Base-by-base conservation (phyloP, 2,797 vertebrate species). In the Poecilia gillii region DNA sequence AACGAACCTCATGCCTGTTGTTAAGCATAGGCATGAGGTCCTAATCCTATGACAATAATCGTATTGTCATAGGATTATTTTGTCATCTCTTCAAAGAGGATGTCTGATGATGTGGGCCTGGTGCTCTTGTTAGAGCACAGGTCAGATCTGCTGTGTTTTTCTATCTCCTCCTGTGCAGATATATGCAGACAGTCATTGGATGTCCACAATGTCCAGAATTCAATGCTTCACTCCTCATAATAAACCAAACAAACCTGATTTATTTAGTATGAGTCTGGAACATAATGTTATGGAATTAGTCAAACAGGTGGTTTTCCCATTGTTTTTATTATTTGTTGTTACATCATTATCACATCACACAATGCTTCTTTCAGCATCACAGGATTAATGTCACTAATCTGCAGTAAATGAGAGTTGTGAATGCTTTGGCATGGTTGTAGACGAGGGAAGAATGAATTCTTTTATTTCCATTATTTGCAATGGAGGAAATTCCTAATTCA, bases 301-400 rank as follows among this genome's bases (percentile, higher is more conserved):
- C 28, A 33, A 62, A 28, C n/a, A 59, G 11, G 4, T 31, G n/a
- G 55, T 31, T 59, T 62, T 16, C 14, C 59, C 31, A 33, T 62
- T 62, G 59, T 33, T 16, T 62, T 33, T 62, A 59, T 59, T 59
- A 59, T 62, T 62, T 62, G 14, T 62, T 62, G 59, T 62, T 62
- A 33, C 31, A 62, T 62, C 59, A 62, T 33, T 18, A 62, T 33
- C 31, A 62, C 31, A 33, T 33, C 13, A 28, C 16, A 16, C 6
- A 31, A 62, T 33, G 6, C 59, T 18, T 33, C 31, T 62, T 62
- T 31, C 59, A 16, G 31, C 3, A 16, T 33, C 59, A 33, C 3
- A 62, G 28, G 4, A 33, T 62, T 62, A 18, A 62, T 31, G 8
- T 9, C 13, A 31, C n/a, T 59, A 59, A 3, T 18, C 14, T 62